These are phyloP conservation scores for Myiotriccus ornatus DNA, from an alignment of 2,797 vertebrate species.

Conservation along the genomic window DNA sequence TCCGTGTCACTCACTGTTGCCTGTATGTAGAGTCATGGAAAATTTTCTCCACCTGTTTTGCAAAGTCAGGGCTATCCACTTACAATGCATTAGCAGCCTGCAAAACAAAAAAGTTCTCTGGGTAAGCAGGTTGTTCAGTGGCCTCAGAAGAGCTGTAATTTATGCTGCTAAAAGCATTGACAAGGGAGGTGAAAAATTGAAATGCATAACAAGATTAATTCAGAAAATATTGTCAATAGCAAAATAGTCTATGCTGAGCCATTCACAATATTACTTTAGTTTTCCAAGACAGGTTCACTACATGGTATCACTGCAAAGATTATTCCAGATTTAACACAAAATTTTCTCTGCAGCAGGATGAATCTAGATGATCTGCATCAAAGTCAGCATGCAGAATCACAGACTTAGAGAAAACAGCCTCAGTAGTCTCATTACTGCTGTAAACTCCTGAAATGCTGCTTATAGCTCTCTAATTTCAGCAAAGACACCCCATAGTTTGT, in stretches of 20 bases:
- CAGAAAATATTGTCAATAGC: conserved; percentile 60
- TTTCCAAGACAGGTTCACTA: conserved; percentile 57
- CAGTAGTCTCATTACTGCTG: background rate
- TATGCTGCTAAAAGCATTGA: conserved; percentile 61
- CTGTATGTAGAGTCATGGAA: conserved; percentile 60
- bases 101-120: conserved; percentile 56
- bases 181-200: conserved; percentile 56
- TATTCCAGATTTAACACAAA: conserved; percentile 59
- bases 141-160: conserved; percentile 62
- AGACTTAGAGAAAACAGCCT: conserved; percentile 51
- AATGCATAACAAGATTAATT: conserved; percentile 62
- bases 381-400: conserved; percentile 45
- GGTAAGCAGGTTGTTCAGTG: conserved; percentile 58
- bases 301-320: conserved; percentile 62
- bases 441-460: background rate
- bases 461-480: background rate
- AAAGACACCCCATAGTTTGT: background rate
- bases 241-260: conserved; percentile 58
- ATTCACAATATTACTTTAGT: conserved; percentile 47
- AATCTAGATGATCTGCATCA: conserved; percentile 26
- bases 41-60: conserved; percentile 58
- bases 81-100: conserved; percentile 61
- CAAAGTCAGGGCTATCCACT: conserved; percentile 62
- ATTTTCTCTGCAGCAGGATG: conserved; percentile 56
- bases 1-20: conserved; percentile 32